phyloP scores from a whole-genome alignment of 2,888 invertebrate species.

The Coenonympha arcania region DNA sequence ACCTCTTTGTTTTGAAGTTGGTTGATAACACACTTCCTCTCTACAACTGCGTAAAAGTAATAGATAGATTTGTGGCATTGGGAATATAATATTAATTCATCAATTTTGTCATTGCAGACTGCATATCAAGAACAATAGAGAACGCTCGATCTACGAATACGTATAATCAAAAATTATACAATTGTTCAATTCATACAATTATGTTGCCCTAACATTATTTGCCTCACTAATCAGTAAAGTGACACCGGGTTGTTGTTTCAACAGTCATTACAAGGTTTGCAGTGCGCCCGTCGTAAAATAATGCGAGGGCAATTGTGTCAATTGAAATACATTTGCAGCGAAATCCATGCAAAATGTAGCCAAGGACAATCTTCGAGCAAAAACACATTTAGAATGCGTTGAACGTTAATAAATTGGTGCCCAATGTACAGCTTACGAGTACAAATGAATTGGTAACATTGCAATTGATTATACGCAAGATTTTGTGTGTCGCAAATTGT shows the following conservation, averaged over 20 bases:
- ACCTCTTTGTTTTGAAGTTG: too few species aligned
- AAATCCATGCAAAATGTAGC: constrained; percentile 38
- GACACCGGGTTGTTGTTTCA: constrained; percentile 14
- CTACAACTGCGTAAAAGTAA: too few species aligned
- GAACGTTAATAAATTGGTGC: constrained; percentile 5
- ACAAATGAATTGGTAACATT: constrained; percentile 21
- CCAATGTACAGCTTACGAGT: constrained; percentile 14
- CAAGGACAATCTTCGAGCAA: constrained; percentile 39
- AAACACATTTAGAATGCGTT: constrained; percentile 15
- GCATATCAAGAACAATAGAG: too few species aligned
- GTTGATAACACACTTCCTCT: too few species aligned
- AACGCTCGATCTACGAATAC: too few species aligned
- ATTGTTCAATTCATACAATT: too few species aligned
- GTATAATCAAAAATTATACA: too few species aligned
- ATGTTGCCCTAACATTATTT: constrained; percentile 6
- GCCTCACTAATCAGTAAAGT: constrained; percentile 18
- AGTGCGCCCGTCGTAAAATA: constrained; percentile 28
- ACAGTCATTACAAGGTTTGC: constrained; percentile 19
- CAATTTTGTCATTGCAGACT: too few species aligned
- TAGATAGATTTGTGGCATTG: too few species aligned
- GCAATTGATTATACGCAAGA: constrained; percentile 26
- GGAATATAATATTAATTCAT: too few species aligned
- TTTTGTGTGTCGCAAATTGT: constrained; percentile 17
- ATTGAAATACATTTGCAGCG: constrained; percentile 43
- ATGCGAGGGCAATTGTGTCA: constrained; percentile 33